These are phyloP conservation scores for Ctenodactylus gundi DNA, from an alignment of 2,113 vertebrate species.

Conservation along the genomic window DNA sequence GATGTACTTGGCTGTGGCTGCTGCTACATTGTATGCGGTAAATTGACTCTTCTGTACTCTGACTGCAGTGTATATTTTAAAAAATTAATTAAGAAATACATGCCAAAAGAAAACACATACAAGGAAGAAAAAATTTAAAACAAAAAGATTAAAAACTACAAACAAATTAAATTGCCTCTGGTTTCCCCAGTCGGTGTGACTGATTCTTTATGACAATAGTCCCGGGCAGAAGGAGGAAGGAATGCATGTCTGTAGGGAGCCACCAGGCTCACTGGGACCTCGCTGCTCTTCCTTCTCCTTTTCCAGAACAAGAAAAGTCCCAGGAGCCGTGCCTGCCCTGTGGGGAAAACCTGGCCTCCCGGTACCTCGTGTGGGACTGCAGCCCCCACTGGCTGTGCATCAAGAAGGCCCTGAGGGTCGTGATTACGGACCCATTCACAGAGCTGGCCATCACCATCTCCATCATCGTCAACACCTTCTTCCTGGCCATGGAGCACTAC, in stretches of 20 bases:
- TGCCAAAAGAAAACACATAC: too few relatives aligned
- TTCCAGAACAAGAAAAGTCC: slow-evolving; percentile 90
- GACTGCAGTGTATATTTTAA: too few relatives aligned
- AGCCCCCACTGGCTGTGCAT: slow-evolving; percentile 88
- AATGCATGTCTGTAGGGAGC: not conserved
- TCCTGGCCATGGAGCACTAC: slow-evolving; percentile 94
- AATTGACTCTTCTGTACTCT: not conserved
- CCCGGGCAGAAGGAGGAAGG: not conserved
- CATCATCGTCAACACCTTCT: slow-evolving; percentile 94
- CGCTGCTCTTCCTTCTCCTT: not conserved
- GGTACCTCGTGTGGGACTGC: slow-evolving; percentile 93
- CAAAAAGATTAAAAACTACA: too few relatives aligned
- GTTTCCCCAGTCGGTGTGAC: not conserved
- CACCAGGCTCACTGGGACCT: not conserved
- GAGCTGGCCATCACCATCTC: slow-evolving; percentile 93
- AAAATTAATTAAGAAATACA: too few relatives aligned
- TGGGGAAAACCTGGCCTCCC: slow-evolving; percentile 86
- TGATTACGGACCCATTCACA: slow-evolving; percentile 94
- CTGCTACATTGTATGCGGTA: not conserved
- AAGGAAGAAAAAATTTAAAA: too few relatives aligned
- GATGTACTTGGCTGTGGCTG: not conserved
- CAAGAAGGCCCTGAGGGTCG: slow-evolving; percentile 86
- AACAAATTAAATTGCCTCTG: too few relatives aligned
- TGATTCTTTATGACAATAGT: not conserved
- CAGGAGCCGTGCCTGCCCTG: slow-evolving; percentile 89